Conservation (phyloP, 2,113 vertebrate species). For the Gambusia affinis region DNA sequence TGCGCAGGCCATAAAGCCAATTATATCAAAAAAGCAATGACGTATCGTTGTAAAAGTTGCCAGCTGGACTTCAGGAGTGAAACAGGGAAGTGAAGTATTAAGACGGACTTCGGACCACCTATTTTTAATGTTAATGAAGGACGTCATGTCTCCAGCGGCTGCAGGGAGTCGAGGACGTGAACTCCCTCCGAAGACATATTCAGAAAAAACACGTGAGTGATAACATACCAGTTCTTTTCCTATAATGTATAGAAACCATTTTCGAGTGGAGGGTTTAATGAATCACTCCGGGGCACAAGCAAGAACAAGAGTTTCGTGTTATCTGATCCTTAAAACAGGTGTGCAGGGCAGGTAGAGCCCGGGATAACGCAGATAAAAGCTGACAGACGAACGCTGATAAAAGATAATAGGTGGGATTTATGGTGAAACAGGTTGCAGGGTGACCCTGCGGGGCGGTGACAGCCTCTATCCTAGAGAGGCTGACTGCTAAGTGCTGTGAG, state of each 20-base stretch:
- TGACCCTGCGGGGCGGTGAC: not conserved
- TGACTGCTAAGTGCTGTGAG: not conserved
- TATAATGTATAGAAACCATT: not conserved
- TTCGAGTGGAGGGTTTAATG: not conserved
- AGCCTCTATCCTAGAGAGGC: not conserved
- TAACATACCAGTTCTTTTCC: not conserved
- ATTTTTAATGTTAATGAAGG: conserved; percentile 17
- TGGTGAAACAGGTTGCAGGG: conserved; percentile 32
- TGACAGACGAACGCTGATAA: conserved; percentile 17
- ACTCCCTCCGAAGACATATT: not conserved
- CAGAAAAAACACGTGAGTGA: conserved; percentile 25
- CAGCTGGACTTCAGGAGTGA: conserved; percentile 3
- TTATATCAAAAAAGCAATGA: not conserved
- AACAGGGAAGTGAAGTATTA: not conserved
- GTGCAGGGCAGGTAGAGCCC: conserved; percentile 12
- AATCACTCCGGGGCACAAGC: not conserved
- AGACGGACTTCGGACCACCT: not conserved
- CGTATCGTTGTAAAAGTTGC: not conserved
- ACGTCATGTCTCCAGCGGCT: not conserved
- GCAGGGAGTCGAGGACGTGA: not conserved
- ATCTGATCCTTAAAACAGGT: conserved; percentile 29
- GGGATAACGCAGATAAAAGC: not conserved
- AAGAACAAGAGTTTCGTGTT: conserved; percentile 1
- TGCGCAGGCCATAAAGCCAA: too few species aligned
- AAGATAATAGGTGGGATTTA: conserved; percentile 25